Conservation (phyloP, 2,113 vertebrate species). For the Coregonus clupeaformis region DNA sequence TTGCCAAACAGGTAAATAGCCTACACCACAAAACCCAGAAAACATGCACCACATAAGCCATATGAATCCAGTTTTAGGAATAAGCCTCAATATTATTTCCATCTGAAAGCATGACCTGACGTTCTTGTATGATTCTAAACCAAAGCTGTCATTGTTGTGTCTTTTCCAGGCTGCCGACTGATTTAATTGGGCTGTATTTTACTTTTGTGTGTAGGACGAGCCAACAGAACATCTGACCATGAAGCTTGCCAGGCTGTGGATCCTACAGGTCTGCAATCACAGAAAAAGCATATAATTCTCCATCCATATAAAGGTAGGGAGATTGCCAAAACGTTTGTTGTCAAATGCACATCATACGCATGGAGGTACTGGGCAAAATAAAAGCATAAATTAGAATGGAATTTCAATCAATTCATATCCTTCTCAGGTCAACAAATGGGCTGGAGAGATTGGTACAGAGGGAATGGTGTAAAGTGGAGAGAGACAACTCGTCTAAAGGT, state of each 20-base stretch:
- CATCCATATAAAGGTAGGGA: neutral
- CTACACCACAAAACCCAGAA: neutral
- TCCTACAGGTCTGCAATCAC: neutral
- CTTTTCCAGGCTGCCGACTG: neutral
- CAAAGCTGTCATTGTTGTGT: neutral
- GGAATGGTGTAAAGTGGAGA: neutral
- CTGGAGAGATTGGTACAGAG: neutral
- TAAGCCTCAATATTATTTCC: neutral
- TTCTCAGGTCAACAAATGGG: neutral
- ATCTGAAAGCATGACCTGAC: neutral
- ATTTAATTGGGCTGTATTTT: neutral
- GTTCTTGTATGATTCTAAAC: neutral
- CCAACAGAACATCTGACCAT: conserved; percentile 3
- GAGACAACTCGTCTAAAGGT: neutral
- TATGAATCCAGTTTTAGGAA: neutral
- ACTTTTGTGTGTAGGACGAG: neutral
- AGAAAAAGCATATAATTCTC: neutral
- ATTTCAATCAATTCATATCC: neutral
- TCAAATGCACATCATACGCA: neutral
- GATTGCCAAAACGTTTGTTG: neutral
- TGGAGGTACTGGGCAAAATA: too few species aligned
- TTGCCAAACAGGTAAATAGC: neutral
- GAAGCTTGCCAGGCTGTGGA: neutral
- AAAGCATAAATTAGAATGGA: too few species aligned
- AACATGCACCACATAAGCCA: neutral